Percentiles rank a stretch among this genome's conserved stretches.
Evolutionary conservation across 2,113 vertebrate species (phyloP).

Genomic region (Trogon melanurus): DNA sequence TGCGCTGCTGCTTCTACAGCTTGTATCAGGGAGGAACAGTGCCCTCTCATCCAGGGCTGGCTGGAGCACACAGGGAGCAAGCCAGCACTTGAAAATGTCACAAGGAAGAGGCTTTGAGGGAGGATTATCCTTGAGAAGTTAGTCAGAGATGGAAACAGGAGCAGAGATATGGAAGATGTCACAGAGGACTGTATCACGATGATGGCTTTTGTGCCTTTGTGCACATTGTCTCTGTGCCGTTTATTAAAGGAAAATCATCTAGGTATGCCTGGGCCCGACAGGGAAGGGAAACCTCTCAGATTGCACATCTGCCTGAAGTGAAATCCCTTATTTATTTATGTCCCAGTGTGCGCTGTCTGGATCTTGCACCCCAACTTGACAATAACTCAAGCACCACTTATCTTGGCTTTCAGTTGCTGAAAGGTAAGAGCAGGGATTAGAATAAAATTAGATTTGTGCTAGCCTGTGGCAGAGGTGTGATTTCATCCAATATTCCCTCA

Average conservation of each 20-base stretch:
- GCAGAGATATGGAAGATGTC: not conserved
- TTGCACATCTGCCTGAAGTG: not conserved
- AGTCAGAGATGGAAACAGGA: not conserved
- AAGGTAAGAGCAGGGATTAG: not conserved
- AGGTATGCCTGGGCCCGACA: not conserved
- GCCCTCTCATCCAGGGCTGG: not conserved
- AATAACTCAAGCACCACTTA: not conserved
- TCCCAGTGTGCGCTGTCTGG: not conserved
- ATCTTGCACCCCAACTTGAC: not conserved
- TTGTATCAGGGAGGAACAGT: not conserved
- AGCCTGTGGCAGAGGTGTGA: not conserved
- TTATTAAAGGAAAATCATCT: not conserved
- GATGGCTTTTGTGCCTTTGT: not conserved
- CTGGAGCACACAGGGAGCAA: fast-evolving
- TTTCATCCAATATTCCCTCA: not conserved
- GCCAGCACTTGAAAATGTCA: not conserved
- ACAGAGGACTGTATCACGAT: not conserved
- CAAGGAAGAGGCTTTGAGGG: not conserved
- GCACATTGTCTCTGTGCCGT: not conserved
- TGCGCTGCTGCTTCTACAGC: not conserved
- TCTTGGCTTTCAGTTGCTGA: not conserved
- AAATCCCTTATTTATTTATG: not conserved
- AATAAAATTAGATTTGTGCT: not conserved
- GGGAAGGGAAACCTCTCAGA: not conserved
- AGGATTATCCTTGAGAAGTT: not conserved